Conservation (phyloP, 2,888 invertebrate species). For the Vandiemenella viatica region DNA sequence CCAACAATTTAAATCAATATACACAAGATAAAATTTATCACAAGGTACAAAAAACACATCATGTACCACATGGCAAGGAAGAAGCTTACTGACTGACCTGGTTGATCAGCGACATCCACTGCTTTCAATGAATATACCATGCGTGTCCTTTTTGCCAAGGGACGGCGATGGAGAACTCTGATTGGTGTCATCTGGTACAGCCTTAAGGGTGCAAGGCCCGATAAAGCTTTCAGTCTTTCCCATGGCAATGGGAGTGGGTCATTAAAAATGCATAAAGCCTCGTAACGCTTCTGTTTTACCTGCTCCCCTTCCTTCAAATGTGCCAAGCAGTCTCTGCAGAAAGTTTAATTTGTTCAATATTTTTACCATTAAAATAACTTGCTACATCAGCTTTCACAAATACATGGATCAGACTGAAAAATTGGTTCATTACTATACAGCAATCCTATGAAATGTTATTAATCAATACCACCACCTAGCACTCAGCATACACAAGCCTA, state of each 20-base stretch:
- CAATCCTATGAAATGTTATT: too few species aligned
- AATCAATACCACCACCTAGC: too few species aligned
- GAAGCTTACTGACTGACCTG: neutral
- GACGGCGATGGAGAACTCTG: conserved; percentile 73
- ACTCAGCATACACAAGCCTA: too few species aligned
- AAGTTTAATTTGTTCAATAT: too few species aligned
- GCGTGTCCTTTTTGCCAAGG: conserved; percentile 51
- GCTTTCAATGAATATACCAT: conserved; percentile 51
- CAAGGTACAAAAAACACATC: neutral
- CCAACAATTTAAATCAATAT: neutral
- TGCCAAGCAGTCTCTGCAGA: conserved; percentile 44
- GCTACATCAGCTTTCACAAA: too few species aligned
- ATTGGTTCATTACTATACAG: too few species aligned
- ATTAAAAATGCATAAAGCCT: conserved; percentile 54
- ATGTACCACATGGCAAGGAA: neutral
- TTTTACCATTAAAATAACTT: too few species aligned
- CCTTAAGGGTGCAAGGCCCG: conserved; percentile 32
- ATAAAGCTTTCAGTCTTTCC: conserved; percentile 39
- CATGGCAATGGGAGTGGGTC: conserved; percentile 28
- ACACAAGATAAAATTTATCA: neutral
- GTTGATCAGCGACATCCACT: conserved; percentile 31
- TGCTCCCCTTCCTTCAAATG: conserved; percentile 76
- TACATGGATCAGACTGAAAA: too few species aligned
- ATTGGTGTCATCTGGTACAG: conserved; percentile 77
- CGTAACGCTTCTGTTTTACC: conserved; percentile 73